A percentile compares a stretch with the other conserved stretches of the same genome.
These are phyloP conservation scores for Priocnemis perturbator DNA, from an alignment of 2,888 invertebrate genomes.

Conservation along the genomic window DNA sequence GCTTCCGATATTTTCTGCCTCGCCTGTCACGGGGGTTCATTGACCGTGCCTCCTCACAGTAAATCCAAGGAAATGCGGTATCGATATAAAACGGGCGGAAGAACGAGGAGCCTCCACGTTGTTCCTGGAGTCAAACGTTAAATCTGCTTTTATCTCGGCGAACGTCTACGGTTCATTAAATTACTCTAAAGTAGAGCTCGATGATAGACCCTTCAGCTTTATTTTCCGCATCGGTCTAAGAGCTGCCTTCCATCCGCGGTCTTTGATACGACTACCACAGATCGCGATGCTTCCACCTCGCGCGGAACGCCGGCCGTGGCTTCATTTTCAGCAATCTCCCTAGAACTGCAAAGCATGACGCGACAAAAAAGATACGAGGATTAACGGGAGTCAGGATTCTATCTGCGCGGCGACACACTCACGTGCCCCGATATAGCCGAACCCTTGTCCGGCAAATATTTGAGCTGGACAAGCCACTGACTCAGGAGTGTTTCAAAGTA, in stretches of 20 bases:
- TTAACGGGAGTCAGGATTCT: too few species aligned
- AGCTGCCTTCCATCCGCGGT: not conserved
- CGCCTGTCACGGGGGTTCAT: constrained; percentile 21
- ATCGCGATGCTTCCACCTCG: too few species aligned
- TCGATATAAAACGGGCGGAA: constrained; percentile 30
- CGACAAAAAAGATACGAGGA: too few species aligned
- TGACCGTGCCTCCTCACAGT: not conserved
- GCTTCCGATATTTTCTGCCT: constrained; percentile 27
- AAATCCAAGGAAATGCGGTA: constrained; percentile 24
- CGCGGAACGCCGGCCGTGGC: too few species aligned
- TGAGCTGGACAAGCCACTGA: not conserved
- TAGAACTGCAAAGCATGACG: too few species aligned
- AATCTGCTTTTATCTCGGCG: constrained; percentile 28
- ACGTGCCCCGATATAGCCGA: too few species aligned
- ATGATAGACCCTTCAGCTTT: constrained; percentile 20
- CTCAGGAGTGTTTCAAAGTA: not conserved
- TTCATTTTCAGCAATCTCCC: too few species aligned
- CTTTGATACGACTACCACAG: not conserved
- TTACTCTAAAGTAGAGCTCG: constrained; percentile 18
- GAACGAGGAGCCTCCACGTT: constrained; percentile 19
- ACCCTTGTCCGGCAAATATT: too few species aligned
- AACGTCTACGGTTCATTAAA: constrained; percentile 31
- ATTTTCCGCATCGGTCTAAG: constrained; percentile 6
- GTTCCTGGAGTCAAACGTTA: constrained; percentile 20
- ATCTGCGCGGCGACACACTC: too few species aligned